Conservation (phyloP, 2,888 invertebrate genomes). For the Pachliopta kotzebuea region DNA sequence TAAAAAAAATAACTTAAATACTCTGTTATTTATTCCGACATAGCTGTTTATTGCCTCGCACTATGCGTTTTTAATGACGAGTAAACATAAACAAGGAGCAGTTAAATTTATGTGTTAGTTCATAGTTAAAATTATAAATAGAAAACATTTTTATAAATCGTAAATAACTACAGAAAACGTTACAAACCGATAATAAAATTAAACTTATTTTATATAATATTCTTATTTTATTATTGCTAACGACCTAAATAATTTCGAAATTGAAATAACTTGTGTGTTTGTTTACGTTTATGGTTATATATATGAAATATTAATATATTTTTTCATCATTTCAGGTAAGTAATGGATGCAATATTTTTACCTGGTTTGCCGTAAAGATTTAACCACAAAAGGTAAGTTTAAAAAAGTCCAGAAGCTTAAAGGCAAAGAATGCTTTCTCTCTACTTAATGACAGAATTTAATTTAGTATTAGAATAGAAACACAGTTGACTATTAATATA, state of each 20-base stretch:
- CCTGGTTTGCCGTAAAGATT: constrained; percentile 4
- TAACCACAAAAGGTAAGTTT: not conserved
- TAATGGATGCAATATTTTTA: constrained; percentile 29
- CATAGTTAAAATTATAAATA: constrained; percentile 23
- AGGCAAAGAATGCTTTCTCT: too few species aligned
- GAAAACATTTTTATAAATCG: constrained; percentile 11
- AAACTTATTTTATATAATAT: too few species aligned
- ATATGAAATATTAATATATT: constrained; percentile 4
- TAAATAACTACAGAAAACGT: constrained; percentile 23
- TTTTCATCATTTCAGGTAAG: constrained; percentile 54
- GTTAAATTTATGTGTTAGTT: constrained; percentile 28
- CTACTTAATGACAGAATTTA: too few species aligned
- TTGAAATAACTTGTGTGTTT: too few species aligned
- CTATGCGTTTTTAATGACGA: constrained; percentile 28
- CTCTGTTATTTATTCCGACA: constrained; percentile 23
- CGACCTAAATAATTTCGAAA: too few species aligned
- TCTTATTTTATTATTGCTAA: too few species aligned
- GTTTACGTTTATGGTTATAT: too few species aligned
- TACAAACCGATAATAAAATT: too few species aligned
- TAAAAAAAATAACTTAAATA: constrained; percentile 19
- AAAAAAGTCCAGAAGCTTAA: too few species aligned
- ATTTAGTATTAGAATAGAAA: too few species aligned
- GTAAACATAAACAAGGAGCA: constrained; percentile 28
- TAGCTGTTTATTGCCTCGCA: constrained; percentile 27
- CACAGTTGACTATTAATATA: too few species aligned